These are phyloP conservation scores for Pelvicachromis taeniatus DNA, from an alignment of 2,113 vertebrate genomes.

Conservation along the genomic window DNA sequence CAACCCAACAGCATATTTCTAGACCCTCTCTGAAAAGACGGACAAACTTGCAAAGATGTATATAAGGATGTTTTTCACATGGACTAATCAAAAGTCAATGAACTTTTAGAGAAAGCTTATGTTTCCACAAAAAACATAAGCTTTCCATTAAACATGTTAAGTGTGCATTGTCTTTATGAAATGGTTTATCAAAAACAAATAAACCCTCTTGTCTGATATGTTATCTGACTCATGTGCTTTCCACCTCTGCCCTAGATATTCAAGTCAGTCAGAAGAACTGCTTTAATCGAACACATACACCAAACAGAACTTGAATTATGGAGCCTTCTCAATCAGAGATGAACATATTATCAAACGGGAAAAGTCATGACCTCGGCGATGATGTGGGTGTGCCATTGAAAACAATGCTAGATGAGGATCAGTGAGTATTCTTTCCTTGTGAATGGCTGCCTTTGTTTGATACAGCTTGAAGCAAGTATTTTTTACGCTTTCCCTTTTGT, in stretches of 20 bases:
- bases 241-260: slow-evolving; percentile 13
- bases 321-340: slow-evolving; percentile 71
- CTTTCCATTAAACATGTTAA: not conserved
- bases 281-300: not conserved
- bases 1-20: not conserved
- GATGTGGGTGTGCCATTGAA: slow-evolving; percentile 66
- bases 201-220: not conserved
- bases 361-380: slow-evolving; percentile 55
- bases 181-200: not conserved
- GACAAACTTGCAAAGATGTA: not conserved
- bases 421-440: slow-evolving; percentile 60
- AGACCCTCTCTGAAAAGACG: not conserved
- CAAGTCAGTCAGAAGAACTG: not conserved
- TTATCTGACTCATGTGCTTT: not conserved
- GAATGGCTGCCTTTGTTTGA: not conserved
- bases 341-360: slow-evolving; percentile 75
- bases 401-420: slow-evolving; percentile 66
- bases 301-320: slow-evolving; percentile 51
- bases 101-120: not conserved
- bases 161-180: not conserved
- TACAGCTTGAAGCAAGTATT: slow-evolving; percentile 10
- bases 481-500: not conserved
- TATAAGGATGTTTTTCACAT: not conserved
- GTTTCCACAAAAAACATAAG: not conserved
- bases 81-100: not conserved